Evolutionary conservation across 2,113 vertebrate species (phyloP), one percentile per base, ranked within the genome.

Genomic region (Typhlomys cinereus): DNA sequence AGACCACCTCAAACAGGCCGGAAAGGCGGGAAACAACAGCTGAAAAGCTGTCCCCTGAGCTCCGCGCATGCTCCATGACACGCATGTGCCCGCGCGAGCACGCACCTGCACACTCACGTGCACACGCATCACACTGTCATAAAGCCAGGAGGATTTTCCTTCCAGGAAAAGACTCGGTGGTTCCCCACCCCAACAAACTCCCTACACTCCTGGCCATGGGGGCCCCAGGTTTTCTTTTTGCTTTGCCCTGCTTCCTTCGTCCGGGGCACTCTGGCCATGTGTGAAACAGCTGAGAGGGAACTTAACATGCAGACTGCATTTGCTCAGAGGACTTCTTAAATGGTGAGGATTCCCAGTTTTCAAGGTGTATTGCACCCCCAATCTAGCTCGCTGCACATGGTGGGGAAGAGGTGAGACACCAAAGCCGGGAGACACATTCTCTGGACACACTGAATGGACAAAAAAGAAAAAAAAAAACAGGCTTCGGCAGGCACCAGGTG

Each of bases 141-240:
- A 18, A 34, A 17, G 2, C 5, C 1, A 0, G 1, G 41, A 18
- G 31, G 12, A 5, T 7, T 27, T 66, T 71, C 54, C 57, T n/a
- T 8, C 1, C 21, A 25, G 80, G 54, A 57, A 80, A 2, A 7
- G 25, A 39, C 62, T 46, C 12, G 4, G 18, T 15, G n/a, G n/a
- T 0, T 1, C 4, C 10, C 25, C 34, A 17, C 10, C n/a, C 11
- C 20, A 0, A 21, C 27, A 48, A 6, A 20, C 67, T 14, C 21
- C 27, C 5, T 6, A 11, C 29, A 15, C 25, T 81, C 64, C 59
- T 31, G 1, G n/a, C 21, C 39, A n/a, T 1, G 1, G 21, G 52
- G 0, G 10, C 12, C 6, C 39, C 18, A 0, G 3, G 17, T 1
- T 0, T 10, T 13, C 5, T 8, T 0, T 10, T 6, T 27, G 18